A percentile compares a stretch with the other conserved stretches of the same genome.
phyloP scores from a whole-genome alignment of 2,888 invertebrate species.

The Mylabris sibirica region DNA sequence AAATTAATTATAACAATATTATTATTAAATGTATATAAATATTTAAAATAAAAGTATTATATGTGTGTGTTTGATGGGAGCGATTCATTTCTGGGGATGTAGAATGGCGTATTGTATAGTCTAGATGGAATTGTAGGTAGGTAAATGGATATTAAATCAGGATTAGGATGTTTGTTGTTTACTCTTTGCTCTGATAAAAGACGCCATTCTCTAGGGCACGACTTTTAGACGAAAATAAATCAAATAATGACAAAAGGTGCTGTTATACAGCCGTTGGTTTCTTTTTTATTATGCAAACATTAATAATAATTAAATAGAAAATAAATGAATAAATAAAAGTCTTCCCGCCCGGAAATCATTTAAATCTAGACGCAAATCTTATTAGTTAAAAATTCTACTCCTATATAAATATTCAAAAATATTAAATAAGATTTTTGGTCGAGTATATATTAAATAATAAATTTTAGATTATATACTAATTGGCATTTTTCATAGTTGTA shows the following conservation, averaged over 20 bases:
- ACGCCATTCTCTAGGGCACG: constrained; percentile 57
- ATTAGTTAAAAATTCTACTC: constrained; percentile 19
- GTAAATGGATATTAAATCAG: constrained; percentile 30
- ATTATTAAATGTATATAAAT: constrained; percentile 15
- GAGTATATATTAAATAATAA: constrained; percentile 16
- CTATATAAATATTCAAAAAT: constrained; percentile 15
- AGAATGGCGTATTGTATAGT: constrained; percentile 46
- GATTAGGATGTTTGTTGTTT: constrained; percentile 44
- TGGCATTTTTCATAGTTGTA: constrained; percentile 55
- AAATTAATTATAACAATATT: constrained; percentile 33
- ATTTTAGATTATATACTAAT: constrained; percentile 54
- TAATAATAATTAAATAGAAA: not conserved
- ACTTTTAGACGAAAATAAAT: constrained; percentile 48
- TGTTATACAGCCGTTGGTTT: constrained; percentile 58
- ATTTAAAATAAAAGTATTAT: not conserved
- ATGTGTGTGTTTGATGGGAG: not conserved
- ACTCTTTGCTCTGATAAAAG: constrained; percentile 31
- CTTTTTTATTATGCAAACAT: constrained; percentile 34
- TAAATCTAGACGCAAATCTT: constrained; percentile 30
- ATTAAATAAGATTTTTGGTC: constrained; percentile 28
- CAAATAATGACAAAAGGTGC: constrained; percentile 46
- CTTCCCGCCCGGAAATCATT: constrained; percentile 62
- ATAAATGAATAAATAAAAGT: constrained; percentile 51
- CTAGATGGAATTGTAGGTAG: constrained; percentile 40
- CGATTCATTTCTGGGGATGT: constrained; percentile 46